Percentiles rank a stretch among this genome's conserved stretches.
These are phyloP conservation scores for Trigoniulus corallinus DNA, from an alignment of 1,140 invertebrate genomes.

Conservation along the genomic window DNA sequence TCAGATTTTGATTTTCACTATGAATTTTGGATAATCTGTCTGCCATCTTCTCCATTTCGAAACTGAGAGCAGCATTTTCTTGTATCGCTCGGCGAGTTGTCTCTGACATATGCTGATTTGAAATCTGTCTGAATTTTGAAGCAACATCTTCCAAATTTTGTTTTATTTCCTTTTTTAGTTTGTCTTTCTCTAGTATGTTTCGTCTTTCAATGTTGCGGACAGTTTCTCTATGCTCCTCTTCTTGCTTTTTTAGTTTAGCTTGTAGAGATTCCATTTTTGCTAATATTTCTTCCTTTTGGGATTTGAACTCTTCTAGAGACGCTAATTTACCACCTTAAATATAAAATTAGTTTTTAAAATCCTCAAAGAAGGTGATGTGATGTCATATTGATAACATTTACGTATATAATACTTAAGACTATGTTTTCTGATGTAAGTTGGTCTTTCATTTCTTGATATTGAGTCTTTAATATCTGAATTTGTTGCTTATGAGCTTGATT, in stretches of 20 bases:
- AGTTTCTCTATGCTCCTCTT: background rate
- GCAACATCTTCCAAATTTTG: background rate
- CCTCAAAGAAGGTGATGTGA: no score
- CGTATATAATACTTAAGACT: background rate
- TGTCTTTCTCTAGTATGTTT: background rate
- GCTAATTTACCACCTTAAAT: background rate
- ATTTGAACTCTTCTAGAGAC: constrained; percentile 1
- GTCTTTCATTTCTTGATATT: constrained; percentile 2
- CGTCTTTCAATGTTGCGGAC: background rate
- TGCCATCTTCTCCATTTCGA: background rate
- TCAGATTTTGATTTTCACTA: background rate
- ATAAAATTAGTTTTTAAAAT: background rate
- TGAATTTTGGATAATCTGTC: background rate
- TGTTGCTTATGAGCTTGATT: background rate
- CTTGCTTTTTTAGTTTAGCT: background rate
- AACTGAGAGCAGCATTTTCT: background rate
- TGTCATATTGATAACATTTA: no score
- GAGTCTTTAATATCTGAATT: background rate
- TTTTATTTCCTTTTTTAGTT: background rate
- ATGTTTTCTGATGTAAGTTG: constrained; percentile 1
- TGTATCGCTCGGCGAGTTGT: background rate
- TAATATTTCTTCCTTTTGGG: background rate
- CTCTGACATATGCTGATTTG: background rate
- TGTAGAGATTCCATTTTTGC: background rate
- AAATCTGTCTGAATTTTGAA: background rate